These are phyloP conservation scores for Sminthurides aquaticus DNA, from an alignment of 2,888 invertebrate species.

Conservation along the genomic window DNA sequence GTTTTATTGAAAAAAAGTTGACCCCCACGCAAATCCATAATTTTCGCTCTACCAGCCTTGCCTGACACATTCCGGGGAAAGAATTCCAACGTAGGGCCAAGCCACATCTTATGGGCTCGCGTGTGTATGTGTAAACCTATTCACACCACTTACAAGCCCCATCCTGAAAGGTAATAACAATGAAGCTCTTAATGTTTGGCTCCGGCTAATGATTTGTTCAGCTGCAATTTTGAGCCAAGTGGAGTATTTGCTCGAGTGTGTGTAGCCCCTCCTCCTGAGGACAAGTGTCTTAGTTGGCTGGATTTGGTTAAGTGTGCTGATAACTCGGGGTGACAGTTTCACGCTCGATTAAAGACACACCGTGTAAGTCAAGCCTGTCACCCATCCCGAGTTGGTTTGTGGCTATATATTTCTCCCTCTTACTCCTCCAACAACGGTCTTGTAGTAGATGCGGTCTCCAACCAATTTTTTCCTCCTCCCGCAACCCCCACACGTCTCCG, in stretches of 20 bases:
- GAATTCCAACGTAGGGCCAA: too few relatives aligned
- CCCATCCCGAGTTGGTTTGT: neutral
- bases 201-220: constrained; percentile 10
- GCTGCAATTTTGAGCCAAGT: constrained; percentile 3
- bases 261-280: neutral
- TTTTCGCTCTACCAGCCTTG: neutral
- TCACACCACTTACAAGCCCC: neutral
- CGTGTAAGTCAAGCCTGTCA: constrained; percentile 16
- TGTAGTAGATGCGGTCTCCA: too few relatives aligned
- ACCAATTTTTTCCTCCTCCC: neutral
- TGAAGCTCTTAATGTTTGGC: neutral
- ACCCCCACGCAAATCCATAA: neutral
- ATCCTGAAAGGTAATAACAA: neutral
- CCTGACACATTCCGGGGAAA: neutral
- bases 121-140: too few relatives aligned
- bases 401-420: neutral
- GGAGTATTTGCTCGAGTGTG: neutral
- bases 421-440: too few relatives aligned
- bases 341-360: constrained; percentile 41
- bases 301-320: constrained; percentile 28
- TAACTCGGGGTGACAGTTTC: constrained; percentile 41
- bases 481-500: neutral
- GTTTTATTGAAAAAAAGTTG: too few relatives aligned
- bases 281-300: constrained; percentile 8
- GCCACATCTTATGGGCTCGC: too few relatives aligned